A percentile compares a stretch with the other conserved stretches of the same genome.
Conservation (phyloP, 2,888 invertebrate genomes). For the Maniola hyperantus region DNA sequence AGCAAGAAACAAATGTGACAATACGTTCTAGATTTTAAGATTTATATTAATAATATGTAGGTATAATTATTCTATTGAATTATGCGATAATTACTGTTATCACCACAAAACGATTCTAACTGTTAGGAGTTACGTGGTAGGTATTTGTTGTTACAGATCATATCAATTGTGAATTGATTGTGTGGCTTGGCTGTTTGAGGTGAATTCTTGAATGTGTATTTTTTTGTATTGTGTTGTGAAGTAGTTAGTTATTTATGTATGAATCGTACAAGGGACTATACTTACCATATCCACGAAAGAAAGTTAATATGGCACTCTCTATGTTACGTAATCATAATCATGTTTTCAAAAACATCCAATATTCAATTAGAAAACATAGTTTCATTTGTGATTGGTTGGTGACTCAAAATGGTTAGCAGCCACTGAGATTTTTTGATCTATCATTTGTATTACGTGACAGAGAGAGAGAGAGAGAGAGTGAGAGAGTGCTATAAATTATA, state of each 20-base stretch:
- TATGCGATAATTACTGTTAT: constrained; percentile 7
- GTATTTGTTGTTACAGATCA: constrained; percentile 37
- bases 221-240: neutral
- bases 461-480: no score
- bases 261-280: neutral
- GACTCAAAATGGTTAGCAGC: no score
- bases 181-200: neutral
- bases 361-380: no score
- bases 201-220: neutral
- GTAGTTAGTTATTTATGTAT: neutral
- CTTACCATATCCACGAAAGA: no score
- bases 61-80: constrained; percentile 35
- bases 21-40: constrained; percentile 60
- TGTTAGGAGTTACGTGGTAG: constrained; percentile 5
- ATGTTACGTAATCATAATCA: no score
- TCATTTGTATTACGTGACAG: no score
- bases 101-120: constrained; percentile 1
- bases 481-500: no score
- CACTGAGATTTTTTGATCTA: no score
- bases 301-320: no score
- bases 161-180: constrained; percentile 36
- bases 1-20: constrained; percentile 68
- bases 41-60: constrained; percentile 23
- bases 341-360: no score
- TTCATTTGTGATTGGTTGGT: no score